A percentile compares a stretch with the other conserved stretches of the same genome.
phyloP scores from a whole-genome alignment of 2,797 vertebrate genomes.

The Pantherophis vulpinus region DNA sequence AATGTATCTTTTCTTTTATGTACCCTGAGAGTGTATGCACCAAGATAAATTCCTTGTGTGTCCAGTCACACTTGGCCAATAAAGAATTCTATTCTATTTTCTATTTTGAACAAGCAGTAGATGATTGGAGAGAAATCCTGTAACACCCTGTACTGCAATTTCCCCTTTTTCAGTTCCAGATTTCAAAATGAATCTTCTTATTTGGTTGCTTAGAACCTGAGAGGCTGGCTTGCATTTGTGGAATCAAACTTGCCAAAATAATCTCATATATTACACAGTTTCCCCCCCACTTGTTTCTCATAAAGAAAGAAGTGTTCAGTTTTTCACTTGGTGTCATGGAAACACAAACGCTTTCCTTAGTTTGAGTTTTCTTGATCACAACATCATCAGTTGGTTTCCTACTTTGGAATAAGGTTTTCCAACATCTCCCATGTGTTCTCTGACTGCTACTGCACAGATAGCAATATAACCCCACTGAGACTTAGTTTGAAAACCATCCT shows the following conservation, averaged over 20 bases:
- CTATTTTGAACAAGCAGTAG: slow-evolving; percentile 3
- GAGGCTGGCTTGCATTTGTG: slow-evolving; percentile 2
- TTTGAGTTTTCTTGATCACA: slow-evolving; percentile 48
- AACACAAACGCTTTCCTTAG: slow-evolving; percentile 59
- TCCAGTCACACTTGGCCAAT: too few species aligned
- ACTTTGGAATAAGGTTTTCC: neutral
- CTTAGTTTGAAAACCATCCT: neutral
- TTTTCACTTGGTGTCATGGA: slow-evolving; percentile 61
- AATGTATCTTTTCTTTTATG: too few species aligned
- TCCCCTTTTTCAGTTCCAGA: slow-evolving; percentile 28
- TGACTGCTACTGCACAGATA: slow-evolving; percentile 59
- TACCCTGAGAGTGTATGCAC: too few species aligned
- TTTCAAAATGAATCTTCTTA: slow-evolving; percentile 32
- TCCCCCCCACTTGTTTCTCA: neutral
- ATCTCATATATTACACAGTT: slow-evolving; percentile 48
- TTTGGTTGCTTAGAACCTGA: slow-evolving; percentile 20
- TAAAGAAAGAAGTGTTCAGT: slow-evolving; percentile 47
- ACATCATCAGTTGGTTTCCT: neutral
- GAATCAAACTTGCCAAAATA: slow-evolving; percentile 60
- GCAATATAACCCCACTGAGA: slow-evolving; percentile 49
- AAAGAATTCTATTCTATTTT: too few species aligned
- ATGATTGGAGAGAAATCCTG: neutral
- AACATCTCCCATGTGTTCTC: slow-evolving; percentile 15
- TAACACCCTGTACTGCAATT: slow-evolving; percentile 8
- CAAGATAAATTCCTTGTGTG: too few species aligned